Base-by-base conservation (phyloP, 2,797 vertebrate species). In the Apogon hyalosoma region DNA sequence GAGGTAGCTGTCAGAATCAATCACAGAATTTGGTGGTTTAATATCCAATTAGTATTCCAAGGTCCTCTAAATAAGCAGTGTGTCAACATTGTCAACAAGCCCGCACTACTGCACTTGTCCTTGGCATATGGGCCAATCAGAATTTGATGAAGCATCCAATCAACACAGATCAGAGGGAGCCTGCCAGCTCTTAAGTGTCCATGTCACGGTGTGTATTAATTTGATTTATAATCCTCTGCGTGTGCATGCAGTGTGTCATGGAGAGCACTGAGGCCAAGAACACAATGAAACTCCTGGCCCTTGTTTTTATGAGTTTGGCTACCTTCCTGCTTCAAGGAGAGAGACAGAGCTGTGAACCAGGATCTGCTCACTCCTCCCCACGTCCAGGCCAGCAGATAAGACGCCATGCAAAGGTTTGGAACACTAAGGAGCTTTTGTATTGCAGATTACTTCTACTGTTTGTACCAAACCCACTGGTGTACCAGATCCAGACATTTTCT, bases 91-190 rank as follows among this genome's bases (percentile, higher is more conserved):
- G 77, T 82, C 65, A 63, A 76, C 62, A 40, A 14, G 47, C 55
- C 67, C 7, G 46, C 65, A 31, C 77, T 48, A 70, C 52, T 54
- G 55, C 9, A 9, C 77, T 74, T 74, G 84, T 88, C 88, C 85
- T 90, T 87, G 82, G 73, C 77, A 83, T 88, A 82, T 65, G 73
- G 82, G 71, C 77, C 84, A 79, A 82, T 88, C 78, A 79, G 65
- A 83, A 59, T 83, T 63, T 79, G 78, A 88, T 90, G 79, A 87
- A 86, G 74, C 58, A 31, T 82, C 85, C 79, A 81, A 77, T 84
- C 86, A 78, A 61, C 78, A 72, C 56, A 19, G 63, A 84, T 87
- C 77, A 82, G 56, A 58, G 48, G 58, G 70, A 79, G 77, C 36
- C 67, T 31, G 84, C 80, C 70, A 66, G 21, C 47, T 42, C 73